A percentile compares a stretch with the other conserved stretches of the same genome.
Conservation (phyloP, 2,888 invertebrate species). For the Pseudoips prasinana region DNA sequence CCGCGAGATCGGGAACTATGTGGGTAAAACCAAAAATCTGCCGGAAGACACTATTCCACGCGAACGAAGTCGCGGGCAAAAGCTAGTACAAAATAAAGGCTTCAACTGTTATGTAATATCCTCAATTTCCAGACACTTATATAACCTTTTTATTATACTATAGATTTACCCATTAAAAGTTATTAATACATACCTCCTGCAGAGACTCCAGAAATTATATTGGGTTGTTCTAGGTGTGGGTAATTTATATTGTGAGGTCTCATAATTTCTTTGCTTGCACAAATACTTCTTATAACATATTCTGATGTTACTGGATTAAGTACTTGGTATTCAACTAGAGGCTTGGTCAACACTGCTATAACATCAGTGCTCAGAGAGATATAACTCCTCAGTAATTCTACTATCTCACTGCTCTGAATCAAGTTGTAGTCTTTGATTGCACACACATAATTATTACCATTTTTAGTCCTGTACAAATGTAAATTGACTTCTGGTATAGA, state of each 20-base stretch:
- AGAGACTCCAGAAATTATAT: conserved; percentile 69
- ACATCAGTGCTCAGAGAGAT: conserved; percentile 50
- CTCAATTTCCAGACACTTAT: too few species aligned
- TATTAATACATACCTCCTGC: conserved; percentile 67
- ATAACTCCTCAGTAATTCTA: conserved; percentile 54
- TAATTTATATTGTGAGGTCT: conserved; percentile 34
- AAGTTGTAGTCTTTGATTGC: conserved; percentile 61
- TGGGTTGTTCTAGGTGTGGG: conserved; percentile 71
- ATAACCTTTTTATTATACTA: too few species aligned
- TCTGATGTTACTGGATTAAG: conserved; percentile 34
- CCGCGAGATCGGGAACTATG: too few species aligned
- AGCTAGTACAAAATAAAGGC: too few species aligned
- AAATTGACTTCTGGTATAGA: conserved; percentile 51
- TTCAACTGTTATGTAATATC: too few species aligned
- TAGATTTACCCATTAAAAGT: too few species aligned
- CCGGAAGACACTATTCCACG: too few species aligned
- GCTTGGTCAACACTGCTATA: conserved; percentile 57
- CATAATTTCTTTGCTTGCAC: conserved; percentile 35
- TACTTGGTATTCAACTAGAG: conserved; percentile 64
- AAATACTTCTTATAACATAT: conserved; percentile 54
- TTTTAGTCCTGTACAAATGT: conserved; percentile 48
- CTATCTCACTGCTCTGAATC: conserved; percentile 60
- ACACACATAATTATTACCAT: conserved; percentile 52
- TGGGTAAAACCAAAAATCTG: too few species aligned
- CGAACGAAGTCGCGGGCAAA: too few species aligned